A percentile compares a stretch with the other conserved stretches of the same genome.
Evolutionary conservation across 2,888 invertebrate species (phyloP).

Genomic region (Conomelus anceps): DNA sequence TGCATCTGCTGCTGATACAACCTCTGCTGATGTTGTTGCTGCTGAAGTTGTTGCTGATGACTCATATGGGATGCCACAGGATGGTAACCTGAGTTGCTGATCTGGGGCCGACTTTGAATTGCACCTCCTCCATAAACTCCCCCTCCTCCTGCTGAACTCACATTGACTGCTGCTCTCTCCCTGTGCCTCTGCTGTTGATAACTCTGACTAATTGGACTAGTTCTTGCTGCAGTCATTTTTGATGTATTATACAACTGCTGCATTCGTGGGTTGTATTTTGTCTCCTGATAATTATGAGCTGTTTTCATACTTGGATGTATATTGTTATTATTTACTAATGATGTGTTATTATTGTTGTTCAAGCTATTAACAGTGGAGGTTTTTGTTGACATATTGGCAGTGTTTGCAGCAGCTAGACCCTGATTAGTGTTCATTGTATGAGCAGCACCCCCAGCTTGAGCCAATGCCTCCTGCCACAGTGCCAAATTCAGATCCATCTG

Average conservation of each 20-base stretch:
- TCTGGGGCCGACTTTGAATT: background rate
- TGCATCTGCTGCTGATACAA: background rate
- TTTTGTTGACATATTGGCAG: background rate
- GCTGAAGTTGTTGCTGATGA: slow-evolving; percentile 41
- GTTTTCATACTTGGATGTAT: slow-evolving; percentile 31
- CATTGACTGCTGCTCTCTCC: too few species aligned
- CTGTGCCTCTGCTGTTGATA: slow-evolving; percentile 45
- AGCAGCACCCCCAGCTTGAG: slow-evolving; percentile 42
- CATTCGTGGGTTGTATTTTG: slow-evolving; percentile 18
- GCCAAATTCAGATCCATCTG: slow-evolving; percentile 52
- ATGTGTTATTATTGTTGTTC: background rate
- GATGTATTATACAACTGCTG: slow-evolving; percentile 8
- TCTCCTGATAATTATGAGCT: slow-evolving; percentile 19
- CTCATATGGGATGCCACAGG: slow-evolving; percentile 43
- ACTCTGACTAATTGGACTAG: slow-evolving; percentile 48
- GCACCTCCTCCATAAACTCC: slow-evolving; percentile 24
- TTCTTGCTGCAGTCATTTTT: slow-evolving; percentile 46
- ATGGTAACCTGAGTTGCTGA: background rate
- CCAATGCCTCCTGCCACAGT: slow-evolving; percentile 64
- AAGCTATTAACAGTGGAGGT: background rate
- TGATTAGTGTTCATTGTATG: background rate
- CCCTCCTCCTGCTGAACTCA: slow-evolving; percentile 42
- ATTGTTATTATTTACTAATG: background rate
- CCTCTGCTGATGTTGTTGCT: slow-evolving; percentile 2
- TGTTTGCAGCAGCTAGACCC: background rate